These are phyloP conservation scores for Phrixothrix hirtus DNA, from an alignment of 2,888 invertebrate species.

Conservation along the genomic window DNA sequence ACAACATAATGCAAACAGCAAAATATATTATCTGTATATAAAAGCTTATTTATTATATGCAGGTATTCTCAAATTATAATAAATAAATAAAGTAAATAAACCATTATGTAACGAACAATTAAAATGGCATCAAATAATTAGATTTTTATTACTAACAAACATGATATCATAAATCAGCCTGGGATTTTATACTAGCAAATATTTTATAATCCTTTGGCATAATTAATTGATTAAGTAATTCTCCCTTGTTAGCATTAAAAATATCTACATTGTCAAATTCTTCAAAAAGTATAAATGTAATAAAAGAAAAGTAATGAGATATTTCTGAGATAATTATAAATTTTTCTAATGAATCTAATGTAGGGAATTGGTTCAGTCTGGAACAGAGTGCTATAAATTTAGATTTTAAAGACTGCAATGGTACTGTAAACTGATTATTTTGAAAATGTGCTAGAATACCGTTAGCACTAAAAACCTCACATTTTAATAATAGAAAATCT, in stretches of 20 bases:
- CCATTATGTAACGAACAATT: too few relatives aligned
- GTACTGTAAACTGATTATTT: background rate
- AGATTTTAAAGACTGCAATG: background rate
- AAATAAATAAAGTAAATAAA: too few relatives aligned
- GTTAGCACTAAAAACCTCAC: background rate
- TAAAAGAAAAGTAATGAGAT: background rate
- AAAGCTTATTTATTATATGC: too few relatives aligned
- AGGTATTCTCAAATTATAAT: too few relatives aligned
- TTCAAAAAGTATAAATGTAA: background rate
- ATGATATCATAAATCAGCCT: background rate
- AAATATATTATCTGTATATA: too few relatives aligned
- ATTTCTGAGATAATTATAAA: background rate
- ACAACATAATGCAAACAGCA: too few relatives aligned
- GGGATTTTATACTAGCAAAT: background rate
- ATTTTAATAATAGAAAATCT: background rate
- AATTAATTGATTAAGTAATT: background rate
- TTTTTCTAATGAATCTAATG: background rate
- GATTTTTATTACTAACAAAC: background rate
- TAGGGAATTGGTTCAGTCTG: background rate
- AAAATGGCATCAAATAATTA: too few relatives aligned
- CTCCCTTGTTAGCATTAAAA: background rate
- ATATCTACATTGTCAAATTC: background rate
- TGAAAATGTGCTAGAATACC: too few relatives aligned
- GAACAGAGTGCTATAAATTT: background rate
- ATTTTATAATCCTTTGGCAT: background rate